A percentile compares a stretch with the other conserved stretches of the same genome.
These are phyloP conservation scores for Xestia rhomboidea DNA, from an alignment of 2,888 invertebrate species.

Conservation along the genomic window DNA sequence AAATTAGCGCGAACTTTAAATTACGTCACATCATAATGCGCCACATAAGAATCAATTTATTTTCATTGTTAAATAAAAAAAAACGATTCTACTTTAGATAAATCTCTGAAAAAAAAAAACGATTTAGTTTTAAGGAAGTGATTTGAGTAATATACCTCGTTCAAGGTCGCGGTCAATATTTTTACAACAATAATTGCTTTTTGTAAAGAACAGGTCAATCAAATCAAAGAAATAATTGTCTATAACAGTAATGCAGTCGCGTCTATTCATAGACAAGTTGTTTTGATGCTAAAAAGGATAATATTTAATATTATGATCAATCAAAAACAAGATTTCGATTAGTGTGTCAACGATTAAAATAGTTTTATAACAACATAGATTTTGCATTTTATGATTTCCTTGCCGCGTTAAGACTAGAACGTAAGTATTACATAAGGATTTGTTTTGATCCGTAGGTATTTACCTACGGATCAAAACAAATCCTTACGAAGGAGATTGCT, in stretches of 20 bases:
- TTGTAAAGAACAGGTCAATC: slow-evolving; percentile 41
- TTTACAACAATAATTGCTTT: slow-evolving; percentile 64
- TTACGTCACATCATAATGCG: slow-evolving; percentile 37
- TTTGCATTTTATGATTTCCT: slow-evolving; percentile 10
- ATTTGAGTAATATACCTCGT: slow-evolving; percentile 57
- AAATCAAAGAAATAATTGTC: slow-evolving; percentile 42
- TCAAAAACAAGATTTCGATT: slow-evolving; percentile 19
- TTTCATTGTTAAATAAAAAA: slow-evolving; percentile 38
- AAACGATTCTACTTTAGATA: slow-evolving; percentile 17
- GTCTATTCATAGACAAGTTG: slow-evolving; percentile 36
- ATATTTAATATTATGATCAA: slow-evolving; percentile 6
- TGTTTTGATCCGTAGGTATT: too few relatives aligned
- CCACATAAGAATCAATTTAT: slow-evolving; percentile 50
- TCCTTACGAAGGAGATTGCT: too few relatives aligned
- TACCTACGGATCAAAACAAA: too few relatives aligned
- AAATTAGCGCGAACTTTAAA: slow-evolving; percentile 19
- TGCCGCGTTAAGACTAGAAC: not conserved
- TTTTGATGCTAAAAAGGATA: slow-evolving; percentile 16
- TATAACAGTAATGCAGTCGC: slow-evolving; percentile 26
- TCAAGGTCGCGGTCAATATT: slow-evolving; percentile 53
- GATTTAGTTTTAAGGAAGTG: slow-evolving; percentile 69
- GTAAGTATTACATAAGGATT: too few relatives aligned
- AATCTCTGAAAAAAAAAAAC: slow-evolving; percentile 63
- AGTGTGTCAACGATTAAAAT: slow-evolving; percentile 20
- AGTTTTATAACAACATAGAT: not conserved